Evolutionary conservation across 2,888 invertebrate genomes (phyloP).

Genomic region (Mayetiola destructor): DNA sequence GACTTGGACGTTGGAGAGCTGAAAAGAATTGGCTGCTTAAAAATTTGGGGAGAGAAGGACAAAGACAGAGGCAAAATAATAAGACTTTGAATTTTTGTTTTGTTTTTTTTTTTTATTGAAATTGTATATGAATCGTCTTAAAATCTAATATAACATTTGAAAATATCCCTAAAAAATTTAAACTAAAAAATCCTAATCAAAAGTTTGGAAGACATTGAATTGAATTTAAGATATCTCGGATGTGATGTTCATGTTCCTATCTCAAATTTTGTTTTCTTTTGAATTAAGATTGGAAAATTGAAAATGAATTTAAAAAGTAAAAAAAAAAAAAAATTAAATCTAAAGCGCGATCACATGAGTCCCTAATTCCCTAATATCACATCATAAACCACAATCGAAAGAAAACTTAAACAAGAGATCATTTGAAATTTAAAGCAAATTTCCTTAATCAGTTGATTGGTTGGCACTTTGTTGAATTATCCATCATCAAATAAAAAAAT

Average conservation of each 20-base stretch:
- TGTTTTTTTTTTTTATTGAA: no score
- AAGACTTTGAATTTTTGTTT: neutral
- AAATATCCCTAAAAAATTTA: neutral
- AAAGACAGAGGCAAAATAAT: no score
- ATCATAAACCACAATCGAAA: constrained; percentile 5
- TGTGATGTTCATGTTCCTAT: neutral
- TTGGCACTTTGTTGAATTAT: constrained; percentile 12
- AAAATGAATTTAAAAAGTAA: no score
- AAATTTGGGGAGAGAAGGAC: no score
- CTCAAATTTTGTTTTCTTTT: no score
- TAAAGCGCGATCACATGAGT: neutral
- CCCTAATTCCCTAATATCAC: constrained; percentile 2
- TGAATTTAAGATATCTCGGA: constrained; percentile 1
- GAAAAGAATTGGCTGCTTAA: no score
- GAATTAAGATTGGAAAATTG: no score
- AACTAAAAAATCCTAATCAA: no score
- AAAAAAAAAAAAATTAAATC: neutral
- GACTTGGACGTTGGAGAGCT: no score
- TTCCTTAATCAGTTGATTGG: neutral
- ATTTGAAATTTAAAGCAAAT: neutral
- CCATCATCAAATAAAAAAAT: neutral
- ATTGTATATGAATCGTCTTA: no score
- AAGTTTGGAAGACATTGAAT: constrained; percentile 11
- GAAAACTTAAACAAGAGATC: neutral
- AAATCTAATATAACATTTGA: neutral